phyloP scores from a whole-genome alignment of 2,888 invertebrate species.

The Belgica antarctica region DNA sequence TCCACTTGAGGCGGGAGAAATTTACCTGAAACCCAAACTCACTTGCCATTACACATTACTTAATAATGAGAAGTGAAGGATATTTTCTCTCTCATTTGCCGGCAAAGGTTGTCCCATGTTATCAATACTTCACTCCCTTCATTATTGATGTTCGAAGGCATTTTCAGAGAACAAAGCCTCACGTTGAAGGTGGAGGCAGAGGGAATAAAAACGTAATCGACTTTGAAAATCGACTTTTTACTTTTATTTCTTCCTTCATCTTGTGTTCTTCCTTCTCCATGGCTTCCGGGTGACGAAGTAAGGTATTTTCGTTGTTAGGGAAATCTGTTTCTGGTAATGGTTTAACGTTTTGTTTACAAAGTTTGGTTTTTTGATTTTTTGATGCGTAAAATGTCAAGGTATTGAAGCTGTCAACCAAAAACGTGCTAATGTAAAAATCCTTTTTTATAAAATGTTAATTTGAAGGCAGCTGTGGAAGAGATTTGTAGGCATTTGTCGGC shows the following conservation, averaged over 20 bases:
- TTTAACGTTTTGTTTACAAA: too few species aligned
- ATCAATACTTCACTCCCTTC: conserved; percentile 38
- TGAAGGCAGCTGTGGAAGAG: too few species aligned
- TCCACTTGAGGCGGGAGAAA: not conserved
- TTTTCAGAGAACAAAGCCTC: not conserved
- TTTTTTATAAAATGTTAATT: too few species aligned
- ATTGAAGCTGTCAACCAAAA: too few species aligned
- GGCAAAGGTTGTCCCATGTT: not conserved
- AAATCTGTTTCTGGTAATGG: conserved; percentile 20
- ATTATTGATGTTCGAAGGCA: conserved; percentile 27
- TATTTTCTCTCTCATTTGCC: not conserved
- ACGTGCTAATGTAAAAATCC: too few species aligned
- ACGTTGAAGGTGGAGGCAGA: not conserved
- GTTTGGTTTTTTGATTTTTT: too few species aligned
- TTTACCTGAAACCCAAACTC: not conserved
- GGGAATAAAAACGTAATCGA: not conserved
- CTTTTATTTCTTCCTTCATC: not conserved
- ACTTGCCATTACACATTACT: not conserved
- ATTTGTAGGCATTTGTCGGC: too few species aligned
- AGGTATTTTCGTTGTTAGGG: too few species aligned
- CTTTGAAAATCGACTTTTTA: conserved; percentile 28
- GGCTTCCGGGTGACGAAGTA: too few species aligned
- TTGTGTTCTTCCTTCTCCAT: not conserved
- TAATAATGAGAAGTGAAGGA: conserved; percentile 22
- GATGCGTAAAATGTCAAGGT: too few species aligned